Base-by-base conservation (phyloP, 1,140 invertebrate species). In the Lethrus apterus region DNA sequence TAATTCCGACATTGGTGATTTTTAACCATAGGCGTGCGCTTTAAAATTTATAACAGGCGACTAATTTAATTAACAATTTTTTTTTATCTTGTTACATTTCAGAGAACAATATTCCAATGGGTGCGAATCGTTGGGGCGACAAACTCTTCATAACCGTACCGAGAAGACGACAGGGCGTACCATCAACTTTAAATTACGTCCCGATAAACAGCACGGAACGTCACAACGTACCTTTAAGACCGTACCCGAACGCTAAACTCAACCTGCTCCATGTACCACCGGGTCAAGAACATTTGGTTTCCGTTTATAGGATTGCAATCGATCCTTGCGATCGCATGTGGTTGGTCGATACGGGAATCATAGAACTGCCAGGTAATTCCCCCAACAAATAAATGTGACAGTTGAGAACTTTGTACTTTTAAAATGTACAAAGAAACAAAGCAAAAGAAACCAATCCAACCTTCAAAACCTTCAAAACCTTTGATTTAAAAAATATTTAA, bases 51-150 rank as follows among this genome's bases (percentile, higher is more conserved):
- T 5, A 4, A 26, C 10, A 26, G 10, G 4, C 4, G 24, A 26
- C 10, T 26, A 26, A 26, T 33, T 33, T 4, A 33, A 33, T 44
- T 4, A 20, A 21, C 8, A 3, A 21, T 19, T n/a, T 15, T 20
- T 42, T 43, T 55, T 30, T 54, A 48, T n/a, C n/a, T n/a, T n/a
- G n/a, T n/a, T n/a, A n/a, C n/a, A n/a, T 58, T 63, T 42, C 56
- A 79, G 77, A 60, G 71, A 83, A 86, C 56, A 85, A 85, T 61
- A 70, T 87, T 17, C 84, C 84, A 0, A 77, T 84, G 52, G 84
- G 85, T 1, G 63, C 80, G 0, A 81, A 78, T 29, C 70, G 79
- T 5, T 81, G 75, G 67, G 56, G 72, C 1, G 70, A 84, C 40
- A 79, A 77, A 53, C 60, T 87, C 4, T 86, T 89, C 55, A 64